Evolutionary conservation across 2,113 vertebrate species (phyloP).

Genomic region (Todiramphus saurophagus): DNA sequence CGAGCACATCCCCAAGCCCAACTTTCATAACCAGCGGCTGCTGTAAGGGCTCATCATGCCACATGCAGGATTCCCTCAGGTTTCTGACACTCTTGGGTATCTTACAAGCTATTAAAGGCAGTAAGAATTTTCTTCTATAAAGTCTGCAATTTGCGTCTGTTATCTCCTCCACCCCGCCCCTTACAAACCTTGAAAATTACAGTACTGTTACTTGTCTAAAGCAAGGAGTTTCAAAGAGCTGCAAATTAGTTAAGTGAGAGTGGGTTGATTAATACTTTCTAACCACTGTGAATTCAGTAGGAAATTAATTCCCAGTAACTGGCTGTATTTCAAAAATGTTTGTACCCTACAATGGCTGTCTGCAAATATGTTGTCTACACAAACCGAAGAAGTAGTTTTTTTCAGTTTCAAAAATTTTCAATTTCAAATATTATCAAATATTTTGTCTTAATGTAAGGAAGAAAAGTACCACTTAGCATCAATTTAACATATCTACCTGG

Average conservation of each 20-base stretch:
- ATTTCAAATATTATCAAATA: neutral
- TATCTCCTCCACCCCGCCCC: fast-evolving
- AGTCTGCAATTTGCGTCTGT: neutral
- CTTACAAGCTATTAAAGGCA: neutral
- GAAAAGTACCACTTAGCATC: neutral
- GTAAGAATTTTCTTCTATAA: neutral
- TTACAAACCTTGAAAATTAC: constrained; percentile 5
- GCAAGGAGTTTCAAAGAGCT: neutral
- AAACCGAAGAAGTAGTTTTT: neutral
- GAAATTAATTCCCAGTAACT: neutral
- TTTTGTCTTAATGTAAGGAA: neutral
- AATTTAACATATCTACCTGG: neutral
- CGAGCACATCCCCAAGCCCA: neutral
- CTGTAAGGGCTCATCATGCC: neutral
- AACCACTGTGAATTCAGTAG: neutral
- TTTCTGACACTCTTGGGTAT: neutral
- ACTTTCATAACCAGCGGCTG: neutral
- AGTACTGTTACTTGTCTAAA: neutral
- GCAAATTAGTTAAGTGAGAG: neutral
- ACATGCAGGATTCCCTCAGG: neutral
- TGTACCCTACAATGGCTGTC: neutral
- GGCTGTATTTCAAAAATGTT: neutral
- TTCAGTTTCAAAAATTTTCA: neutral
- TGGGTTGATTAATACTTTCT: neutral
- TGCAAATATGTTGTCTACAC: neutral